phyloP scores from a whole-genome alignment of 2,797 vertebrate genomes.

The Xyrichtys novacula region DNA sequence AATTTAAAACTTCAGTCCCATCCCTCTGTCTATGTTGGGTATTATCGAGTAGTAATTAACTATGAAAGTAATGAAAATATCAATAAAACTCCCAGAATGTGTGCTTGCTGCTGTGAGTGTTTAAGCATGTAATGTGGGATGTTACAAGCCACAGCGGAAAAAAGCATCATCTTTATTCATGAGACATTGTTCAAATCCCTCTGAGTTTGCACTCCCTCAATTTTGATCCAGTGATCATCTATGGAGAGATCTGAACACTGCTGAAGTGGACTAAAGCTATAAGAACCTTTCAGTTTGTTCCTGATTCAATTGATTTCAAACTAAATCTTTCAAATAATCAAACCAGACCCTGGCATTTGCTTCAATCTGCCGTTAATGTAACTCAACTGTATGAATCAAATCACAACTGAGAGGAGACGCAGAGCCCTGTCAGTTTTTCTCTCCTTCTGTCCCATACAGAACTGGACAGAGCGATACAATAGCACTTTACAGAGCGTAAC shows the following conservation, averaged over 20 bases:
- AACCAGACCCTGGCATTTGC: neutral
- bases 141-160: conserved; percentile 31
- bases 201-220: conserved; percentile 20
- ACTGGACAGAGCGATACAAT: conserved; percentile 74
- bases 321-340: neutral
- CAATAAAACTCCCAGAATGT: neutral
- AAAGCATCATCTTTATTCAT: conserved; percentile 53
- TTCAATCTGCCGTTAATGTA: conserved; percentile 8
- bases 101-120: neutral
- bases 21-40: neutral
- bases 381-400: conserved; percentile 12
- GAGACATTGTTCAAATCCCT: conserved; percentile 47
- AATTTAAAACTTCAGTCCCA: conserved; percentile 11
- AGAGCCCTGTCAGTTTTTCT: conserved; percentile 30
- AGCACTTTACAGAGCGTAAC: conserved; percentile 76
- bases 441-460: conserved; percentile 53
- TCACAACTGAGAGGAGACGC: conserved; percentile 19
- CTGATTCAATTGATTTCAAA: neutral
- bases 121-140: conserved; percentile 33
- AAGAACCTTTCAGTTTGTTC: neutral
- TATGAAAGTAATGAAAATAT: conserved; percentile 7
- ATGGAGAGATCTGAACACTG: neutral
- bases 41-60: neutral
- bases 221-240: conserved; percentile 3
- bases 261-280: neutral